Evolutionary conservation across 2,797 vertebrate species (phyloP).

Genomic region (Gymnopithys bicolor): DNA sequence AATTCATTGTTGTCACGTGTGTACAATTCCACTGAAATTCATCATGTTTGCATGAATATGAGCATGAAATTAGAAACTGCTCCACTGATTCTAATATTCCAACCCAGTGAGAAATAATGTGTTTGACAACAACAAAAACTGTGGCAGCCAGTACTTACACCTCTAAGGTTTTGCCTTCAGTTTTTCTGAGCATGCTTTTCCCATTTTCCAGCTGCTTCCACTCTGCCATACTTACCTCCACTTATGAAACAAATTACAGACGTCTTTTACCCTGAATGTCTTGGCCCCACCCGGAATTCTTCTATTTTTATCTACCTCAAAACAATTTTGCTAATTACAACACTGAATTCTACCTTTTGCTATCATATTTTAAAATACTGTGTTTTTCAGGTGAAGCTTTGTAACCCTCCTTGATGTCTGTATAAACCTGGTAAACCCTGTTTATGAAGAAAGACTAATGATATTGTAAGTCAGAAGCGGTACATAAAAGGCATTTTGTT

Average conservation of each 20-base stretch:
- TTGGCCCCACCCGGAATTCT: neutral
- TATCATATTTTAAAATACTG: neutral
- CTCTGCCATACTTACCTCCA: neutral
- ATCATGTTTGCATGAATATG: neutral
- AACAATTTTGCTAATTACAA: neutral
- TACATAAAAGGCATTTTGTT: neutral
- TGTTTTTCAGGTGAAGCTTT: neutral
- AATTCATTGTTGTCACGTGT: neutral
- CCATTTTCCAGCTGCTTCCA: neutral
- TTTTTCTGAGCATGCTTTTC: neutral
- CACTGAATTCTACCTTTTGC: neutral
- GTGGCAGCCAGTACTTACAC: neutral
- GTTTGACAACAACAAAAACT: neutral
- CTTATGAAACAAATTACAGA: neutral
- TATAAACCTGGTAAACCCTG: neutral
- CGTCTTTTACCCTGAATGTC: neutral
- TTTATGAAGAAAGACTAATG: neutral
- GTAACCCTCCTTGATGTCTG: neutral
- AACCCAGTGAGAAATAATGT: neutral
- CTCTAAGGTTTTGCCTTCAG: neutral
- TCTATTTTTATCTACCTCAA: neutral
- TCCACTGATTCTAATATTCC: neutral
- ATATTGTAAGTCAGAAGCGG: neutral
- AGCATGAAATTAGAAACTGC: neutral
- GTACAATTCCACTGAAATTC: neutral